phyloP scores from a whole-genome alignment of 2,888 invertebrate species.

The Fragum sueziense region DNA sequence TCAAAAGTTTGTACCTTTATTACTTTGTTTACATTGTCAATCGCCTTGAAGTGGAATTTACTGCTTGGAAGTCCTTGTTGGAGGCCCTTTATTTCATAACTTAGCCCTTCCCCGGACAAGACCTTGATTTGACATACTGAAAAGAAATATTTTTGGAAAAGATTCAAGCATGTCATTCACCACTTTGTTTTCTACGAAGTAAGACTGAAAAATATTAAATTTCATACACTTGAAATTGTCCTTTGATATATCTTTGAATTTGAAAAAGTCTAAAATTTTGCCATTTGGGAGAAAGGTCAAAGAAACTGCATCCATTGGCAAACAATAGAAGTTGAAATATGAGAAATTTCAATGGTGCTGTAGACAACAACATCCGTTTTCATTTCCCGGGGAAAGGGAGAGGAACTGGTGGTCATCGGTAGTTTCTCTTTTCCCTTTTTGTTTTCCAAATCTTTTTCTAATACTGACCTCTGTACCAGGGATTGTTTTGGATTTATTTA shows the following conservation, averaged over 20 bases:
- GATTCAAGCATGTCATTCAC: not conserved
- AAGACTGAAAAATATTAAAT: not conserved
- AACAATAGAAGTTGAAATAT: not conserved
- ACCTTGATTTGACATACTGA: too few relatives aligned
- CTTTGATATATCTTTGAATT: too few relatives aligned
- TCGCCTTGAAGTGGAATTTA: not conserved
- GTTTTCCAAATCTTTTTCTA: not conserved
- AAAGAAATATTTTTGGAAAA: too few relatives aligned
- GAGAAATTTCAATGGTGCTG: not conserved
- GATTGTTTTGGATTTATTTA: not conserved
- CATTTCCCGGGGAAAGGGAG: not conserved
- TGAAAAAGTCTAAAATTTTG: too few relatives aligned
- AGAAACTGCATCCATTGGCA: not conserved
- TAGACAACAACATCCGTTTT: not conserved
- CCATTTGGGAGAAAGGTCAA: not conserved
- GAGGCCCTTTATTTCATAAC: not conserved
- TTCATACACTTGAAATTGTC: too few relatives aligned
- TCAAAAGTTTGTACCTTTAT: not conserved
- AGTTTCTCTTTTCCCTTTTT: not conserved
- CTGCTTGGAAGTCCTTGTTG: not conserved
- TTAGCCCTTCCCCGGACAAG: too few relatives aligned
- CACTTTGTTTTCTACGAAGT: not conserved
- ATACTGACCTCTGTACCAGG: not conserved
- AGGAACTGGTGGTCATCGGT: not conserved
- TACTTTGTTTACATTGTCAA: not conserved